Percentiles rank a stretch among this genome's conserved stretches.
Conservation (phyloP, 2,888 invertebrate genomes). For the Eumerus sabulonum region DNA sequence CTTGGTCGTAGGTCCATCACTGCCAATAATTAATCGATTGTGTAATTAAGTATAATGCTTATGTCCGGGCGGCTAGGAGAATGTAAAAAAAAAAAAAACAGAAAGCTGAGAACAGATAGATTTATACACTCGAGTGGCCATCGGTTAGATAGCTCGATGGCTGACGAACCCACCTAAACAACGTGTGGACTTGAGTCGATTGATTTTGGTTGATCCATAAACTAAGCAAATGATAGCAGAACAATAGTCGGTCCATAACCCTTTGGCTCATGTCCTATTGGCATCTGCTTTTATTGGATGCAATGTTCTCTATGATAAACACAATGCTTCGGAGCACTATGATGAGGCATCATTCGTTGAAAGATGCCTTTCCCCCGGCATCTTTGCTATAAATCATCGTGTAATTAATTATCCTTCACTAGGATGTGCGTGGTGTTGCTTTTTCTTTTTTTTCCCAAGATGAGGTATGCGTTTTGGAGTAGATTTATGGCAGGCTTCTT, state of each 20-base stretch:
- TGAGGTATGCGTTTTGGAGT: constrained; percentile 11
- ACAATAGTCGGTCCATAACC: constrained; percentile 15
- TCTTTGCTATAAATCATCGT: constrained; percentile 23
- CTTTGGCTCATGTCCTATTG: constrained; percentile 2
- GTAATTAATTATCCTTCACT: constrained; percentile 44
- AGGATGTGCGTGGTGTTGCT: constrained; percentile 1
- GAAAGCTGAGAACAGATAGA: no score
- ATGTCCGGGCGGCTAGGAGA: constrained; percentile 16
- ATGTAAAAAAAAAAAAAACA: background rate
- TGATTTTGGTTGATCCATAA: constrained; percentile 49
- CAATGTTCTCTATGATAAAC: no score
- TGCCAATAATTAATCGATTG: constrained; percentile 44
- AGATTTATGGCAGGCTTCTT: constrained; percentile 35
- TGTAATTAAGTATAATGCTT: constrained; percentile 55
- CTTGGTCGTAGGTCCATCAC: constrained; percentile 8
- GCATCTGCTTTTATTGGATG: no score
- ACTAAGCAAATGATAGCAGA: constrained; percentile 37
- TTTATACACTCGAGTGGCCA: no score
- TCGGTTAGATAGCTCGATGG: no score
- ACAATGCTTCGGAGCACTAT: no score
- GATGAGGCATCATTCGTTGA: no score
- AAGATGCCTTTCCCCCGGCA: background rate
- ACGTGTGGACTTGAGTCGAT: background rate
- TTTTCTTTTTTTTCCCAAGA: constrained; percentile 24
- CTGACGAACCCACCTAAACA: constrained; percentile 5